Percentiles rank a stretch among this genome's conserved stretches.
Evolutionary conservation across 2,797 vertebrate species (phyloP).

Genomic region (Coranthus polyacanthus): DNA sequence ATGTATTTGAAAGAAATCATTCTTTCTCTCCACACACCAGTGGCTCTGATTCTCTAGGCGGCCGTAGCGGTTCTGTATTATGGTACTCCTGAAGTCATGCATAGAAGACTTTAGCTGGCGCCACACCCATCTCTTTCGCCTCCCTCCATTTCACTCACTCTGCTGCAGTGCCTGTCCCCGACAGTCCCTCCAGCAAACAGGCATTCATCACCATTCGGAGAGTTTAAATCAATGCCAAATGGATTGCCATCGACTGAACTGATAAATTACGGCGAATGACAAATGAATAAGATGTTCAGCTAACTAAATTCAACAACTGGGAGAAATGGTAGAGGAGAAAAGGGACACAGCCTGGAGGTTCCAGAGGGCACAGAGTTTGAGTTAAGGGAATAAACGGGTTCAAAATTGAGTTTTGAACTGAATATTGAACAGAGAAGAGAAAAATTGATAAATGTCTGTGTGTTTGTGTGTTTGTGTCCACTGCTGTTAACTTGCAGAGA

Average conservation of each 20-base stretch:
- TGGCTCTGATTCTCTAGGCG: neutral
- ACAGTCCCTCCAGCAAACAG: slow-evolving; percentile 52
- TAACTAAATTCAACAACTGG: slow-evolving; percentile 37
- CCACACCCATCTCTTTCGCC: slow-evolving; percentile 49
- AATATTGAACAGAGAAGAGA: slow-evolving; percentile 23
- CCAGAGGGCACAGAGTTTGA: slow-evolving; percentile 23
- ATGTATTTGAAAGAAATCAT: neutral
- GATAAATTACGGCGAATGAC: slow-evolving; percentile 65
- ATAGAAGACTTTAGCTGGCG: slow-evolving; percentile 19
- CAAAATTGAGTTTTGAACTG: slow-evolving; percentile 47
- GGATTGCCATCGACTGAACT: slow-evolving; percentile 66
- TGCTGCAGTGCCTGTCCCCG: slow-evolving; percentile 50
- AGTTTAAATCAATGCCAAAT: slow-evolving; percentile 67
- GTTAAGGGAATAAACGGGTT: slow-evolving; percentile 34
- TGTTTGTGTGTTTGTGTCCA: slow-evolving; percentile 30
- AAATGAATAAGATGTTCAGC: slow-evolving; percentile 52
- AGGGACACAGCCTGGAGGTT: slow-evolving; percentile 16
- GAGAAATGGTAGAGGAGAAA: slow-evolving; percentile 8
- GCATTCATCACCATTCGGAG: slow-evolving; percentile 63
- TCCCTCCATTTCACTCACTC: slow-evolving; percentile 37
- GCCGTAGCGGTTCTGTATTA: neutral
- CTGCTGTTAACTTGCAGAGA: slow-evolving; percentile 50
- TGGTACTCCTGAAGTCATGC: neutral
- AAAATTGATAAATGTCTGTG: slow-evolving; percentile 30
- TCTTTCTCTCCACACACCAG: neutral